Evolutionary conservation across 1,140 invertebrate species (phyloP), one percentile per base, ranked within the genome.

Genomic region (Cydia strobilella): DNA sequence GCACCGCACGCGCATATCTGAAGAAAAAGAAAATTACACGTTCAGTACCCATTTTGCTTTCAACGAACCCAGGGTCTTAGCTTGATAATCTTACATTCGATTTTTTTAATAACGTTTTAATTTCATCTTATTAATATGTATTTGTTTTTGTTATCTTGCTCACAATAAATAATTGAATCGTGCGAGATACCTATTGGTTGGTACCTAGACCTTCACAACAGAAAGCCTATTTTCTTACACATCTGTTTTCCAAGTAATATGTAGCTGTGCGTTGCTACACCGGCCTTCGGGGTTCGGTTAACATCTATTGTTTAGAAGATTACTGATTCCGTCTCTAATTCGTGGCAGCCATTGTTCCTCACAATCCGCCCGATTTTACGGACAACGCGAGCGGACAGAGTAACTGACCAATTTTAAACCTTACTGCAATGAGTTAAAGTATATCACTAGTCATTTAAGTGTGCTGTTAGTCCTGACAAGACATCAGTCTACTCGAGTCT

Each of bases 1-100:
- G 89, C 84, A 63, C 86, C 79, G 80, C 84, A 88, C 10, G 79
- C 82, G 74, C 84, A 91, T 75, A 90, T 82, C 93, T 93, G 85
- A 0, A 86, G 86, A 10, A 42, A 69, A 54, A 6, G 10, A 23
- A 1, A 51, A 12, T 42, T 42, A 42, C 12, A 0, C 10, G 39
- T 9, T 42, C 39, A 42, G 39, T 42, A n/a, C n/a, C n/a, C n/a
- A 42, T 10, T 42, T 42, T 42, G 39, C 39, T 42, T 12, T 42
- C 9, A 12, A 42, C 12, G 39, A 42, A 42, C 10, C 5, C 31
- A 6, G 31, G 31, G 31, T 0, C 31, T 31, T 31, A 31, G 31
- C 31, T 4, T 31, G 31, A 31, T 27, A 27, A 4, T 27, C 31
- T 31, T 31, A 31, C 31, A 31, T 31, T 31, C 31, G 3, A 39